Percentiles rank a stretch among this genome's conserved stretches.
phyloP scores from a whole-genome alignment of 2,797 vertebrate species.

The Microctenopoma stevenorrisi region DNA sequence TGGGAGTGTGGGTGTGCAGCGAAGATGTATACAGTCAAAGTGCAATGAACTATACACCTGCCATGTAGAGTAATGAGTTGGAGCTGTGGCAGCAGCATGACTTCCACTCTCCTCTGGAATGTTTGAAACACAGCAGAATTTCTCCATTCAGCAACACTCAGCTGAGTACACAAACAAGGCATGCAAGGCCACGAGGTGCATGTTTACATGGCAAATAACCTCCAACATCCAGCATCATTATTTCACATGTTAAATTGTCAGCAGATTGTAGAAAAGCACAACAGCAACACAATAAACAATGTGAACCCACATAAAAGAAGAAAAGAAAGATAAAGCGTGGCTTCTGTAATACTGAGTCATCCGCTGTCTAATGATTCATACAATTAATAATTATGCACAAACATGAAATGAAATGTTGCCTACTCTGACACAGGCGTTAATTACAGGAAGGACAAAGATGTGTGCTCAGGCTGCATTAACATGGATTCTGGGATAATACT shows the following conservation, averaged over 20 bases:
- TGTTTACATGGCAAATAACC: slow-evolving; percentile 17
- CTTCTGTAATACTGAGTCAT: background rate
- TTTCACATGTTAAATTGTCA: background rate
- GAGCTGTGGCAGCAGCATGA: slow-evolving; percentile 2
- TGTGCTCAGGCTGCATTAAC: slow-evolving; percentile 29
- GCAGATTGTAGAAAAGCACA: background rate
- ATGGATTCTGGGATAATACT: slow-evolving; percentile 20
- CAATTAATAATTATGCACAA: background rate
- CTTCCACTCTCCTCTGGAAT: slow-evolving; percentile 14
- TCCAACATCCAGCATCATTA: background rate
- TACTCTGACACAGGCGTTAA: slow-evolving; percentile 56
- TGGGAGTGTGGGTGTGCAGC: background rate
- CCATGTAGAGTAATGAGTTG: background rate
- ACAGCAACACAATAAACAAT: background rate
- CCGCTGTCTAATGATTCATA: background rate
- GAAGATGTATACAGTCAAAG: background rate
- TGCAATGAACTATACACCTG: slow-evolving; percentile 12
- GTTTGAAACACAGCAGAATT: slow-evolving; percentile 4
- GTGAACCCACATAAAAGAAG: background rate
- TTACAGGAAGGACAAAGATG: slow-evolving; percentile 50
- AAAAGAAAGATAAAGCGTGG: background rate
- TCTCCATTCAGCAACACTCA: slow-evolving; percentile 15
- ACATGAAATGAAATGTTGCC: slow-evolving; percentile 38
- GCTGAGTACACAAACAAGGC: slow-evolving; percentile 29
- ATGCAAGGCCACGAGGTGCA: background rate